These are phyloP conservation scores for Macrostomum lignano DNA, from an alignment of 1,140 invertebrate species.

Conservation along the genomic window DNA sequence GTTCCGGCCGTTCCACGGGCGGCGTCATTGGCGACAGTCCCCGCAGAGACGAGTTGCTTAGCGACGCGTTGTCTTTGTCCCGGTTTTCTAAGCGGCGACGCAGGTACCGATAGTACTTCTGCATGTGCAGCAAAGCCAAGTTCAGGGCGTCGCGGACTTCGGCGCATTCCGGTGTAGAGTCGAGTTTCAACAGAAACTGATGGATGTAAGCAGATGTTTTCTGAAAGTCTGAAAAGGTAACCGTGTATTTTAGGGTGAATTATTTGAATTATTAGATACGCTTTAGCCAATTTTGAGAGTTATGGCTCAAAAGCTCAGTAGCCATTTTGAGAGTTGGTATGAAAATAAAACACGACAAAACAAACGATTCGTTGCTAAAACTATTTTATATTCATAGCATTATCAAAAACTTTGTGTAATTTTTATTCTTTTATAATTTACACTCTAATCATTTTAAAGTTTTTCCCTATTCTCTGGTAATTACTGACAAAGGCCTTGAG, in stretches of 20 bases:
- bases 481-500: too few relatives aligned
- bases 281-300: too few relatives aligned
- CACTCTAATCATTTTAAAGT: too few relatives aligned
- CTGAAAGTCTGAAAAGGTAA: constrained; percentile 20
- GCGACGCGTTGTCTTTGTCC: neutral
- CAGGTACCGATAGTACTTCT: constrained; percentile 21
- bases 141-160: constrained; percentile 24
- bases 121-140: constrained; percentile 22
- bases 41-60: constrained; percentile 10
- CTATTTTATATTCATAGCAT: too few relatives aligned
- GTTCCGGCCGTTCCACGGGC: constrained; percentile 10
- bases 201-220: constrained; percentile 26
- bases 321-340: too few relatives aligned
- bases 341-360: too few relatives aligned
- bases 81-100: constrained; percentile 11
- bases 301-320: too few relatives aligned
- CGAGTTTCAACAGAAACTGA: constrained; percentile 25
- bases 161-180: constrained; percentile 23
- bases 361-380: too few relatives aligned
- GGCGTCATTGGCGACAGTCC: constrained; percentile 26
- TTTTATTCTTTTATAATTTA: too few relatives aligned
- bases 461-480: too few relatives aligned
- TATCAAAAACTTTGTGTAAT: too few relatives aligned
- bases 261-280: too few relatives aligned
- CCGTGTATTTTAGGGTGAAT: neutral